Evolutionary conservation across 2,797 vertebrate species (phyloP).

Genomic region (Sebastes kiyomatsui): DNA sequence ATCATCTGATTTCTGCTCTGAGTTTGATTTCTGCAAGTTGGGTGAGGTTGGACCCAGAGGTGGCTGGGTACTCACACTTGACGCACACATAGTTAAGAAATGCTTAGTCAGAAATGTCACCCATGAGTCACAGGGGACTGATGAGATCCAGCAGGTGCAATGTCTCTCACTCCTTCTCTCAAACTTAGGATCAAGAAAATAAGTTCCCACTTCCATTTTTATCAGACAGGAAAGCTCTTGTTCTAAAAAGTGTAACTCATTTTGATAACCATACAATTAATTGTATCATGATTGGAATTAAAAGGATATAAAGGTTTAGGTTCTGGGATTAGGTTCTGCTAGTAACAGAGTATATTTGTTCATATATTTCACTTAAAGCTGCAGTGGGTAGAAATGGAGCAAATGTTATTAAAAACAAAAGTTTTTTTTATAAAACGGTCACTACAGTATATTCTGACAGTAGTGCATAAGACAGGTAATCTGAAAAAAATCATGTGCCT

Average conservation of each 20-base stretch:
- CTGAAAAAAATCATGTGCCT: too few relatives aligned
- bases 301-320: not conserved
- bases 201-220: not conserved
- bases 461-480: too few relatives aligned
- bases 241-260: not conserved
- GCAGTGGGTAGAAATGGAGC: too few relatives aligned
- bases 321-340: not conserved
- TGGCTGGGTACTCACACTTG: not conserved
- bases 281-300: not conserved
- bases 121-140: not conserved
- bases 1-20: not conserved
- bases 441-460: too few relatives aligned
- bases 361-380: not conserved
- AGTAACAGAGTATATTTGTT: not conserved
- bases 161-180: conserved; percentile 3
- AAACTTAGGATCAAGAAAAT: not conserved
- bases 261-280: not conserved
- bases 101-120: not conserved
- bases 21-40: not conserved
- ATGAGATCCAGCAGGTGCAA: conserved; percentile 3
- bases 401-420: too few relatives aligned
- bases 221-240: not conserved
- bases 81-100: not conserved
- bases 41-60: not conserved
- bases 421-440: too few relatives aligned